These are phyloP conservation scores for Oriolus oriolus DNA, from an alignment of 2,113 vertebrate genomes.

Conservation along the genomic window DNA sequence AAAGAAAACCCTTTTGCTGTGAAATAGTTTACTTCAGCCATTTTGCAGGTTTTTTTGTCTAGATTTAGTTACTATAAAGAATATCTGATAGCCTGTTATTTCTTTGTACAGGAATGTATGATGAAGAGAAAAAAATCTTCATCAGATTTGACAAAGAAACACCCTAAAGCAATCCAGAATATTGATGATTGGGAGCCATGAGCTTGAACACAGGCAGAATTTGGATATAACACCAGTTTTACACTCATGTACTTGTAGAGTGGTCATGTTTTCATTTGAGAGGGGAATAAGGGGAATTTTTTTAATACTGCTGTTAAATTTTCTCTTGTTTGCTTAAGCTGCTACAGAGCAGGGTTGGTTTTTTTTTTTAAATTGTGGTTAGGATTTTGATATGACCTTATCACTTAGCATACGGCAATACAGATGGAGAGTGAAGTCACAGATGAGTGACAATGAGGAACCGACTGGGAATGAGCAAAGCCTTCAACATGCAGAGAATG, in stretches of 20 bases:
- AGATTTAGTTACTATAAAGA: background rate
- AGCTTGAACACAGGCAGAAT: background rate
- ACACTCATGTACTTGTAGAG: background rate
- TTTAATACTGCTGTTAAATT: background rate
- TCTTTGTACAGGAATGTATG: background rate
- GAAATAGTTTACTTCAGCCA: background rate
- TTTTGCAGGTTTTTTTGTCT: background rate
- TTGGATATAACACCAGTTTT: background rate
- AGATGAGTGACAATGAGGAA: constrained; percentile 19
- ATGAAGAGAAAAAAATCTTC: background rate
- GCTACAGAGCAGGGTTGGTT: background rate
- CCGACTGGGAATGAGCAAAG: constrained; percentile 23
- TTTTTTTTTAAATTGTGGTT: background rate
- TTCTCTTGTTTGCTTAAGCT: background rate
- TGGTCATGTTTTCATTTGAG: background rate
- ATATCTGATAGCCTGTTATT: background rate
- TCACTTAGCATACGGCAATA: background rate
- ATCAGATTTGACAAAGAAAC: background rate
- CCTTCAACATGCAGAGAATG: background rate
- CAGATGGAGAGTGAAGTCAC: constrained; percentile 28
- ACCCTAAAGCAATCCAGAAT: background rate
- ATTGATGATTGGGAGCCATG: background rate
- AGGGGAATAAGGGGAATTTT: background rate
- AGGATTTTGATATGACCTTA: background rate
- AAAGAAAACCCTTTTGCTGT: background rate